phyloP scores from a whole-genome alignment of 2,113 vertebrate species.

The Epinephelus fuscoguttatus region DNA sequence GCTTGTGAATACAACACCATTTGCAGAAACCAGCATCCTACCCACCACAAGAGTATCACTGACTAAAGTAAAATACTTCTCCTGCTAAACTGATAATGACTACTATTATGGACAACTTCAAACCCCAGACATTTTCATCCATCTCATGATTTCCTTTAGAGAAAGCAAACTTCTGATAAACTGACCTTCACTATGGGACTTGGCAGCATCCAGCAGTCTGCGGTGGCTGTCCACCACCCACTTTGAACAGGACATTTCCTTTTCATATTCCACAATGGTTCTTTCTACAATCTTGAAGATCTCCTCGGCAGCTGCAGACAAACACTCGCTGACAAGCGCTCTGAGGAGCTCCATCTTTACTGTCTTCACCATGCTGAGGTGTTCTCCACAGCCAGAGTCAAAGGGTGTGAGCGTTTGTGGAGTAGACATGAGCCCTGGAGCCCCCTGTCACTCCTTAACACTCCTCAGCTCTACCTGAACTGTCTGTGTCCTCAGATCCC shows the following conservation, averaged over 20 bases:
- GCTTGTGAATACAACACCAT: not conserved
- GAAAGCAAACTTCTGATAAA: not conserved
- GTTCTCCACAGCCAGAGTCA: not conserved
- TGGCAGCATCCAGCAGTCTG: slow-evolving; percentile 35
- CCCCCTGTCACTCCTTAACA: not conserved
- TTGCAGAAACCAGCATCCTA: not conserved
- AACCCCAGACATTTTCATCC: not conserved
- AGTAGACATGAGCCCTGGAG: not conserved
- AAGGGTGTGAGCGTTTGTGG: not conserved
- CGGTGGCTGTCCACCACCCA: slow-evolving; percentile 42
- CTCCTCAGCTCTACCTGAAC: not conserved
- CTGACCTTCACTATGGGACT: slow-evolving; percentile 34
- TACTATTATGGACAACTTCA: not conserved
- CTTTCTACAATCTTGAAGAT: slow-evolving; percentile 46
- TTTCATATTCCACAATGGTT: slow-evolving; percentile 33
- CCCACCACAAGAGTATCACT: not conserved
- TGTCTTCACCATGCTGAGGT: slow-evolving; percentile 17
- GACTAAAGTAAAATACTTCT: too few species aligned
- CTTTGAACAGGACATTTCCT: slow-evolving; percentile 44
- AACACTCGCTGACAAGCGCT: slow-evolving; percentile 39
- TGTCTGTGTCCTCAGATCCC: slow-evolving; percentile 13
- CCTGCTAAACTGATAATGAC: not conserved
- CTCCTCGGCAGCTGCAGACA: slow-evolving; percentile 52
- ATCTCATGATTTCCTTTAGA: not conserved
- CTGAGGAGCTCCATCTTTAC: slow-evolving; percentile 51